Base-by-base conservation (phyloP, 1,140 invertebrate species). In the Nasonia longicornis region DNA sequence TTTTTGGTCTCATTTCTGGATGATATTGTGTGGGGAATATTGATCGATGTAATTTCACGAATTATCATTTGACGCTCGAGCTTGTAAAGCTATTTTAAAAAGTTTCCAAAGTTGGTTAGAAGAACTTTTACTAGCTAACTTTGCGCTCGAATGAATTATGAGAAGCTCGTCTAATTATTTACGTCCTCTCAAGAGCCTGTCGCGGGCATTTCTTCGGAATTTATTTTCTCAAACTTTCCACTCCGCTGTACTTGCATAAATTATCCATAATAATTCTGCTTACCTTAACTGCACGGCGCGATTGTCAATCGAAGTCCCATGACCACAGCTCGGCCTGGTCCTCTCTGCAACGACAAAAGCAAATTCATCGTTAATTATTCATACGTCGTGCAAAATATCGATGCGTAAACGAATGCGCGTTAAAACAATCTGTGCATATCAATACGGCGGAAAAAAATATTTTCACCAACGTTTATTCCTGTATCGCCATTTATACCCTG, bases 281-380 rank as follows among this genome's bases (percentile, higher is more conserved):
- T 70, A 87, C 87, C 87, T 89, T 88, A 88, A 86, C 86, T 86
- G 78, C 79, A 76, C 84, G 81, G 82, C 85, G 78, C 82, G 83
- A 85, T 84, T 81, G 74, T 84, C 74, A 83, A 79, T 75, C 66
- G 77, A 81, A 84, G 74, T 84, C 86, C 84, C 86, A 86, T 87
- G 77, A 77, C 67, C 72, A 75, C 12, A 70, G 75, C 45, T 66
- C 45, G 63, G 45, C 26, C 52, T 16, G 66, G 38, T 70, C 52
- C 64, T 74, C 35, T 64, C 42, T 82, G 70, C 83, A 85, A 77
- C 12, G 84, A 87, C 10, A 75, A 6, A 83, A 79, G 71, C n/a
- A 64, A 69, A 26, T 26, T 48, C 22, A 26, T 22, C 42, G 16
- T 22, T 63, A 42, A 11, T 10, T 66, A 76, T 42, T 31, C 16